Evolutionary conservation across 2,113 vertebrate genomes (phyloP), one percentile per base, ranked within the genome.

Genomic region (Cyanoderma ruficeps): DNA sequence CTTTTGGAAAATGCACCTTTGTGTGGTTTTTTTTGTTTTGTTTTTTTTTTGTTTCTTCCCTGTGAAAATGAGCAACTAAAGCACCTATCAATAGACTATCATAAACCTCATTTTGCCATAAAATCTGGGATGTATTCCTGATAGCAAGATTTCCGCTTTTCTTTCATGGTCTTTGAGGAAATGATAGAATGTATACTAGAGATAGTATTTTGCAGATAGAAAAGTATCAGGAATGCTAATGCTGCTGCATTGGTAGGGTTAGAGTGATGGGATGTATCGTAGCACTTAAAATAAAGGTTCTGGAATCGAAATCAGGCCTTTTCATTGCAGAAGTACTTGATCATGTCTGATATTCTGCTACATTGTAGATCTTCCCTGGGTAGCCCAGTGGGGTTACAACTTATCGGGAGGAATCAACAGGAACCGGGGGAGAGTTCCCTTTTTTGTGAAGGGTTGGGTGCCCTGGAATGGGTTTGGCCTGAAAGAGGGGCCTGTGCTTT

Each of bases 391-490:
- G 0, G 0, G 25, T 56, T 31, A 13, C 42, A 7, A 0, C 6
- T 0, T 4, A 23, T 33, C 14, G 0, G 0, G 24, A 8, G 65
- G 41, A 49, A 30, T 15, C 50, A 42, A 0, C 11, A 4, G 31
- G 22, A 64, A 17, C 31, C 9, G 0, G 1, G 11, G 49, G 17
- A 42, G 35, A 50, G 4, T 42, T 80, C 4, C 9, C 5, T 50
- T 56, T 49, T 49, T 56, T 22, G 4, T 88, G 57, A 27, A 49
- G 49, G 30, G 17, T 50, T 49, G 50, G 8, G 57, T 37, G 10
- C 37, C 44, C 33, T 74, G 50, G 42, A 57, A 33, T 20, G 44
- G 22, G 8, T 50, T 89, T 50, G 59, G 50, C 44, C 50, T 64
- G 42, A 50, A 64, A 50, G 18, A 33, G 18, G 21, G 13, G 14